These are phyloP conservation scores for Sander vitreus DNA, from an alignment of 2,113 vertebrate genomes.

Conservation along the genomic window DNA sequence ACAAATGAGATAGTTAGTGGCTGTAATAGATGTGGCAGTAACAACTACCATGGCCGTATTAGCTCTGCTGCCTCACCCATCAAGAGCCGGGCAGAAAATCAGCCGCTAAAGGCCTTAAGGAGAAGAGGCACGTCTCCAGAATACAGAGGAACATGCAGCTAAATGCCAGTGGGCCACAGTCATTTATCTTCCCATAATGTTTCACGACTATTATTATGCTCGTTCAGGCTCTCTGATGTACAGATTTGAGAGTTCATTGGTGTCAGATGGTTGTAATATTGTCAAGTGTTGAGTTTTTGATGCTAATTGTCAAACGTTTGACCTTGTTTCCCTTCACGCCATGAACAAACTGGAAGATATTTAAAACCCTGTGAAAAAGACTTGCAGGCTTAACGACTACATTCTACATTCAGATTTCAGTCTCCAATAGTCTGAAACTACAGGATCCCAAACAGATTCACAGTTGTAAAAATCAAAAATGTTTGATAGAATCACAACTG, in stretches of 20 bases:
- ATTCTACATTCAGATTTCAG: not conserved
- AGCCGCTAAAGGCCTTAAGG: slow-evolving; percentile 60
- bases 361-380: slow-evolving; percentile 13
- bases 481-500: too few species aligned
- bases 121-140: slow-evolving; percentile 48
- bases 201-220: slow-evolving; percentile 66
- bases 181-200: slow-evolving; percentile 71
- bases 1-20: slow-evolving; percentile 73
- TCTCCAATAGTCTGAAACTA: not conserved
- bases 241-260: slow-evolving; percentile 49
- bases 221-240: slow-evolving; percentile 39
- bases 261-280: slow-evolving; percentile 49
- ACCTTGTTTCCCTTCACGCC: slow-evolving; percentile 32
- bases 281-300: slow-evolving; percentile 35
- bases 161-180: slow-evolving; percentile 61
- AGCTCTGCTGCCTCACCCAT: slow-evolving; percentile 59
- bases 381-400: not conserved
- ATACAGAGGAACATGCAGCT: slow-evolving; percentile 63
- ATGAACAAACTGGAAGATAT: slow-evolving; percentile 3
- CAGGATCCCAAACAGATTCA: not conserved
- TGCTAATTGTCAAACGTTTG: slow-evolving; percentile 63
- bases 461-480: not conserved
- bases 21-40: slow-evolving; percentile 70
- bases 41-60: slow-evolving; percentile 48
- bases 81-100: slow-evolving; percentile 45